These are phyloP conservation scores for Hartigia nigra DNA, from an alignment of 2,888 invertebrate genomes.

Conservation along the genomic window DNA sequence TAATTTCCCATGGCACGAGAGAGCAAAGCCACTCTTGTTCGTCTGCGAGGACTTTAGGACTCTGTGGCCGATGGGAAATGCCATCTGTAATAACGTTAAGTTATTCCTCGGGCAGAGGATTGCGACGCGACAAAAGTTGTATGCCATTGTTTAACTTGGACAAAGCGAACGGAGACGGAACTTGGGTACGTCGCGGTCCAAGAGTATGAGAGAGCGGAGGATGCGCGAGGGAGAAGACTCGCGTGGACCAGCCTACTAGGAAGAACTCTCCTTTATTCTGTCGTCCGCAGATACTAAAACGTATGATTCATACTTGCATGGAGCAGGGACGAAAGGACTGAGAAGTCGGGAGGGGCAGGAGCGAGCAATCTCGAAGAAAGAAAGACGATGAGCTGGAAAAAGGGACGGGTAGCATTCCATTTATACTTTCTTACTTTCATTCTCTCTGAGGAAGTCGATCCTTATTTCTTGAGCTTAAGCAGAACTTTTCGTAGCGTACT, in stretches of 20 bases:
- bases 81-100: conserved; percentile 41
- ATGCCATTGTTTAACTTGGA: conserved; percentile 45
- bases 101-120: conserved; percentile 1
- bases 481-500: background rate
- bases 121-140: conserved; percentile 41
- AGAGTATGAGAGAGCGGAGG: conserved; percentile 11
- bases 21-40: background rate
- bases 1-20: background rate
- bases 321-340: conserved; percentile 9
- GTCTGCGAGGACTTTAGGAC: background rate
- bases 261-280: conserved; percentile 41
- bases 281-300: conserved; percentile 42
- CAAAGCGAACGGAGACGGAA: conserved; percentile 30
- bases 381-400: background rate
- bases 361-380: background rate
- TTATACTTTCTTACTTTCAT: background rate
- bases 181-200: background rate
- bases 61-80: conserved; percentile 36
- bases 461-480: background rate
- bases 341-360: conserved; percentile 1
- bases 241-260: conserved; percentile 1
- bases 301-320: conserved; percentile 43
- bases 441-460: background rate
- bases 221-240: conserved; percentile 11
- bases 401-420: background rate